A percentile compares a stretch with the other conserved stretches of the same genome.
phyloP scores from a whole-genome alignment of 2,113 vertebrate species.

The Drymodes brunneopygia region DNA sequence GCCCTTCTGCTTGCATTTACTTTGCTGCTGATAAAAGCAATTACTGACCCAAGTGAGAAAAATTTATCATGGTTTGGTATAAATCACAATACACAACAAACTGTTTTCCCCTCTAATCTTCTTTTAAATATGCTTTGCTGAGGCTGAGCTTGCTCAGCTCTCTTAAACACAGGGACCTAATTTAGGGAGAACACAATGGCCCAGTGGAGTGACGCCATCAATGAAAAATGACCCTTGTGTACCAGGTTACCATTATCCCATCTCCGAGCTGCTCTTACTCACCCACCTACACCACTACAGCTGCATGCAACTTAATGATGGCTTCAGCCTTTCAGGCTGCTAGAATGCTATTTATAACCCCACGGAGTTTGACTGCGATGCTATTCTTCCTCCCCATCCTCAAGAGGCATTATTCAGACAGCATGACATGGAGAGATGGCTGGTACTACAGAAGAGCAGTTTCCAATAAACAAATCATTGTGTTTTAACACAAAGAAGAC shows the following conservation, averaged over 20 bases:
- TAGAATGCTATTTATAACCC: conserved; percentile 34
- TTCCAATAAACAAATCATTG: conserved; percentile 52
- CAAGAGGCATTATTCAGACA: conserved; percentile 35
- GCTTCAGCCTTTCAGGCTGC: conserved; percentile 6
- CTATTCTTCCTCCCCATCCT: conserved; percentile 33
- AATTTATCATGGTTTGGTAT: background rate
- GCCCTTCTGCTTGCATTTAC: background rate
- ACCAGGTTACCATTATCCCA: conserved; percentile 43
- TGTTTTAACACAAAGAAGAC: conserved; percentile 34
- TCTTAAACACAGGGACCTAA: conserved; percentile 13
- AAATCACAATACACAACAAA: background rate
- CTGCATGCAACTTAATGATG: conserved; percentile 51
- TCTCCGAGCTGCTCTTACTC: background rate
- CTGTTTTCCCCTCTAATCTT: background rate
- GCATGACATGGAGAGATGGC: conserved; percentile 21
- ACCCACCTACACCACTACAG: conserved; percentile 47
- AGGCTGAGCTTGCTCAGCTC: background rate
- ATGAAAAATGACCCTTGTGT: conserved; percentile 30
- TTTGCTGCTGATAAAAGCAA: background rate
- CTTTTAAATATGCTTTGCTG: background rate
- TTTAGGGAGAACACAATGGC: background rate
- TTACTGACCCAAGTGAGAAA: background rate
- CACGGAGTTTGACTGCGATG: background rate
- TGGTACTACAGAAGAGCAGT: conserved; percentile 22
- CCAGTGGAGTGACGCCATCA: background rate